Conservation (phyloP, 2,797 vertebrate species). For the Eremophila alpestris region DNA sequence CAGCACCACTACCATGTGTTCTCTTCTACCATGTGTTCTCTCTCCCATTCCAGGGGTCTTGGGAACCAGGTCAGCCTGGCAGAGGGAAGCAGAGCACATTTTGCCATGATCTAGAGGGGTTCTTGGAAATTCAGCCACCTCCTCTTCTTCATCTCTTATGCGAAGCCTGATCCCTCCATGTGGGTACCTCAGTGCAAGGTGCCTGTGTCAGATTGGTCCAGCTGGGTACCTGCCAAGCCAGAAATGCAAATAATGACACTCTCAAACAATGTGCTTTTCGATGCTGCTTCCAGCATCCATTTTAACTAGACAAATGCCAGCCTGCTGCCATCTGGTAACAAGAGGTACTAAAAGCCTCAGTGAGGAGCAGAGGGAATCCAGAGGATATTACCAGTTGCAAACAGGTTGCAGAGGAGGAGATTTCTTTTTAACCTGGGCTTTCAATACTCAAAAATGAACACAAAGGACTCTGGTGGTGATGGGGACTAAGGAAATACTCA, state of each 20-base stretch:
- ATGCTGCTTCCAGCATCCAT: constrained; percentile 34
- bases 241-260: constrained; percentile 26
- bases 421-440: not conserved
- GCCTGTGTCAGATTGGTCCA: not conserved
- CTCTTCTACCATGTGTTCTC: too few relatives aligned
- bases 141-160: not conserved
- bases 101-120: not conserved
- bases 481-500: not conserved
- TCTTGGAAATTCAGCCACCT: not conserved
- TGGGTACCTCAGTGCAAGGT: not conserved
- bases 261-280: constrained; percentile 8
- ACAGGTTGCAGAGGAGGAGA: constrained; percentile 1
- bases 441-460: not conserved
- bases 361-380: not conserved
- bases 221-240: not conserved
- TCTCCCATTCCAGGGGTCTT: not conserved
- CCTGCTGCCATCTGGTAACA: constrained; percentile 46
- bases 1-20: not conserved
- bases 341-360: constrained; percentile 8
- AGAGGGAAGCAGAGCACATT: not conserved
- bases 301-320: constrained; percentile 58
- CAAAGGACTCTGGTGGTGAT: not conserved
- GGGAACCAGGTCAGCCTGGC: not conserved
- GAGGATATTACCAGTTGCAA: not conserved
- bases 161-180: not conserved